Conservation (phyloP, 2,113 vertebrate genomes). For the Tichodroma muraria region DNA sequence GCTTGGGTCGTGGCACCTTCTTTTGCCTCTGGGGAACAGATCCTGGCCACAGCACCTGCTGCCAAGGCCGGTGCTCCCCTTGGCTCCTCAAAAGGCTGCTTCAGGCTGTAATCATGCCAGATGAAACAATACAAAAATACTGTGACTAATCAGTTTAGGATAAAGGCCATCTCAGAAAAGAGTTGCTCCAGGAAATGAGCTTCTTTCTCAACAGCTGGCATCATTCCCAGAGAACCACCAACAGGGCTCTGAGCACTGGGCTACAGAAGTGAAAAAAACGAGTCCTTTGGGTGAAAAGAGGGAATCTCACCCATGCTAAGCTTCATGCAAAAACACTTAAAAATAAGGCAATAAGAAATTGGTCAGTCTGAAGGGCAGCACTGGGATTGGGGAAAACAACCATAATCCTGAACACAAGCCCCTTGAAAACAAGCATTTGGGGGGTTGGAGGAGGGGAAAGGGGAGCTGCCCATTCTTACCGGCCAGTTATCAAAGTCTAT, state of each 20-base stretch:
- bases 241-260: neutral
- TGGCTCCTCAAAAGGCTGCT: neutral
- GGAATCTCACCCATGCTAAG: neutral
- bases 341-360: neutral
- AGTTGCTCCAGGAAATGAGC: neutral
- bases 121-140: neutral
- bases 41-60: neutral
- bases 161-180: neutral
- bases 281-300: neutral
- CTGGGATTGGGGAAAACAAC: neutral
- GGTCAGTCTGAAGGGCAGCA: neutral
- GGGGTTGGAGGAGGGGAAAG: neutral
- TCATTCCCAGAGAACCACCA: neutral
- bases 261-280: neutral
- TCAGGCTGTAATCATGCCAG: neutral
- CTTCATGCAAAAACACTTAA: neutral
- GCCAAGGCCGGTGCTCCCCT: neutral
- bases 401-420: neutral
- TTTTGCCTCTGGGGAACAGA: neutral
- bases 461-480: neutral
- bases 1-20: neutral
- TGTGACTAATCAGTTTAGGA: neutral
- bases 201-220: conserved; percentile 42
- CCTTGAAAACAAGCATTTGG: neutral
- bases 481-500: neutral